These are phyloP conservation scores for Nettapus auritus DNA, from an alignment of 2,113 vertebrate species.

Conservation along the genomic window DNA sequence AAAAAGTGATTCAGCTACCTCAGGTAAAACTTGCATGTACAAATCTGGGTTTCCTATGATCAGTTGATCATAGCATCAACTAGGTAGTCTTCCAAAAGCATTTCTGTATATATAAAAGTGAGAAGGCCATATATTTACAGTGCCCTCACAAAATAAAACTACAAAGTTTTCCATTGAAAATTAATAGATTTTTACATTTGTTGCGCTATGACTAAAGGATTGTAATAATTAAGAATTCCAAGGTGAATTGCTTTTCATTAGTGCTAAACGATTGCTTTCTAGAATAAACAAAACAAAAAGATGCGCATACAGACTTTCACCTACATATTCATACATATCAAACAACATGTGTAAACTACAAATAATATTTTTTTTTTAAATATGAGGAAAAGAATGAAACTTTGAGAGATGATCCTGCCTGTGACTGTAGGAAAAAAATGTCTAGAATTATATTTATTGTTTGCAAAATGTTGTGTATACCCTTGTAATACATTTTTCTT, in stretches of 20 bases:
- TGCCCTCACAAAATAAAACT: not conserved
- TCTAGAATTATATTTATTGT: not conserved
- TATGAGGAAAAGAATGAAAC: not conserved
- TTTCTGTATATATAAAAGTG: not conserved
- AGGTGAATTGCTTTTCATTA: not conserved
- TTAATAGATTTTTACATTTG: not conserved
- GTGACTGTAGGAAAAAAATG: not conserved
- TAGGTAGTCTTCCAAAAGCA: not conserved
- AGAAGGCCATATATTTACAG: not conserved
- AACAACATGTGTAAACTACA: not conserved
- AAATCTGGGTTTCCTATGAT: not conserved
- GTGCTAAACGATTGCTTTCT: not conserved
- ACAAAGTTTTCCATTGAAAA: not conserved
- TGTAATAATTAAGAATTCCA: not conserved
- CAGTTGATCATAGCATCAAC: not conserved
- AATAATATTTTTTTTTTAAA: not conserved
- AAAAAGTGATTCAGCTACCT: not conserved
- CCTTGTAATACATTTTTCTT: slow-evolving; percentile 1
- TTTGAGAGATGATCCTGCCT: not conserved
- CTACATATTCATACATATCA: not conserved
- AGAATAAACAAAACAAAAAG: not conserved
- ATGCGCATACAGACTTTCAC: fast-evolving
- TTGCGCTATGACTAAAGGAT: not conserved
- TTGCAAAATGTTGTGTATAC: not conserved
- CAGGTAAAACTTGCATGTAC: not conserved